Conservation (phyloP, 2,888 invertebrate genomes). For the Pseudanteris insignis region DNA sequence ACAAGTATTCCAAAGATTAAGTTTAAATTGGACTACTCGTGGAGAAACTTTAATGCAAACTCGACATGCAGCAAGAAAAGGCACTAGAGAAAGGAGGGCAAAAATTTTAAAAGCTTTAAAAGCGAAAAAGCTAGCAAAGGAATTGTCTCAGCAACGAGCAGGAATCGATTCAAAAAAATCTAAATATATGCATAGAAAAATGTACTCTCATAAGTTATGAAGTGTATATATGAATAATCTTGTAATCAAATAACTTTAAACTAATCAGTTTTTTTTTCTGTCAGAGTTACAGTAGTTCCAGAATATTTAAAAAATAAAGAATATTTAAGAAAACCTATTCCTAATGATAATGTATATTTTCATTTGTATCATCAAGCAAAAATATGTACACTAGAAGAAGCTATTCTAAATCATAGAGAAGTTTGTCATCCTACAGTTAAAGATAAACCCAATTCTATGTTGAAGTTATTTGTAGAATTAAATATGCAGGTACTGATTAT, state of each 20-base stretch:
- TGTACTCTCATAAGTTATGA: too few relatives aligned
- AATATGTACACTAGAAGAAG: conserved; percentile 77
- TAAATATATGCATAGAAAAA: too few relatives aligned
- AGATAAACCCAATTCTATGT: conserved; percentile 77
- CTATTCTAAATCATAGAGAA: conserved; percentile 80
- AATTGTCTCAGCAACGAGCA: conserved; percentile 3
- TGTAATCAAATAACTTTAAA: too few relatives aligned
- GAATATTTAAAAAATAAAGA: conserved; percentile 15
- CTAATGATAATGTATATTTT: conserved; percentile 73
- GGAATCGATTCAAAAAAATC: too few relatives aligned
- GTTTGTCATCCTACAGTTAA: conserved; percentile 85
- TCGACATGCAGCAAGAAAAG: conserved; percentile 79
- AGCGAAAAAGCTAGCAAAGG: conserved; percentile 74
- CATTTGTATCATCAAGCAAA: conserved; percentile 70
- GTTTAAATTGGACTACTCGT: conserved; percentile 17
- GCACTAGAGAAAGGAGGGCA: conserved; percentile 80
- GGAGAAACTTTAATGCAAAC: conserved; percentile 47
- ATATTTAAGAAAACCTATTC: conserved; percentile 3
- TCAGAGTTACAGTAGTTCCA: too few relatives aligned
- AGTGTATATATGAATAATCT: too few relatives aligned
- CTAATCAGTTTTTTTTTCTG: too few relatives aligned
- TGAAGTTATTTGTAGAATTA: conserved; percentile 79
- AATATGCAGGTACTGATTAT: conserved; percentile 81
- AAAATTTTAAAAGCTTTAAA: conserved; percentile 79
- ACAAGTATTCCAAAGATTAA: conserved; percentile 24